Base-by-base conservation (phyloP, 2,888 invertebrate genomes). In the Choristoneura rosaceana region DNA sequence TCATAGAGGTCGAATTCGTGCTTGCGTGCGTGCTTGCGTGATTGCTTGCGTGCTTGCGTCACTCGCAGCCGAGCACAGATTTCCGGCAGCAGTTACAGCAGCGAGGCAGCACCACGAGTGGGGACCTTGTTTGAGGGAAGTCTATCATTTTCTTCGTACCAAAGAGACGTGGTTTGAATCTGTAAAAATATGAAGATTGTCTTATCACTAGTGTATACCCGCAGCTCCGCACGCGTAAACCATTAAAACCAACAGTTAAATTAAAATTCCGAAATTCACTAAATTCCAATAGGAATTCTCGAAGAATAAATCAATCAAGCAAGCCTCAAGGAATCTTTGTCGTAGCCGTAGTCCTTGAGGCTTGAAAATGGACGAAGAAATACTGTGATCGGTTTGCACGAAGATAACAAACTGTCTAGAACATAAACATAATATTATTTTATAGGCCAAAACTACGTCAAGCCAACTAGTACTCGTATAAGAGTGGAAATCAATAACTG, bases 31-130 rank as follows among this genome's bases (percentile, higher is more conserved):
- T 2, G n/a, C 12, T 8, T 50, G 14, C 17, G 25, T 4, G 55
- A 17, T 3, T n/a, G 55, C 3, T 17, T 25, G 25, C 25, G 55
- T 55, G 50, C 25, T 10, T 17, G 17, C 55, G 25, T 55, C 80
- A 89, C 79, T 88, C 83, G 84, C 92, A 92, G 68, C 92, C 92
- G 9, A 92, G 87, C 74, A 89, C 88, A 1, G 91, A 91, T 82
- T 92, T 91, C 79, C 79, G 82, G 85, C 92, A 92, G 79, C 92
- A 92, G 83, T 92, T 92, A 83, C 92, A 92, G 83, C 92, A 92
- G 50, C 81, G 77, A 34, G 92, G 91, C 80, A 92, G 81, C 71
- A 90, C 25, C 12, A 84, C 52, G 0, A 2, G 0, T 0, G 87
- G 90, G 15, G 55, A 47, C 2, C 52, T 55, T 12, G 90, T 87